Conservation (phyloP, 2,113 vertebrate genomes). For the Perognathus longimembris region DNA sequence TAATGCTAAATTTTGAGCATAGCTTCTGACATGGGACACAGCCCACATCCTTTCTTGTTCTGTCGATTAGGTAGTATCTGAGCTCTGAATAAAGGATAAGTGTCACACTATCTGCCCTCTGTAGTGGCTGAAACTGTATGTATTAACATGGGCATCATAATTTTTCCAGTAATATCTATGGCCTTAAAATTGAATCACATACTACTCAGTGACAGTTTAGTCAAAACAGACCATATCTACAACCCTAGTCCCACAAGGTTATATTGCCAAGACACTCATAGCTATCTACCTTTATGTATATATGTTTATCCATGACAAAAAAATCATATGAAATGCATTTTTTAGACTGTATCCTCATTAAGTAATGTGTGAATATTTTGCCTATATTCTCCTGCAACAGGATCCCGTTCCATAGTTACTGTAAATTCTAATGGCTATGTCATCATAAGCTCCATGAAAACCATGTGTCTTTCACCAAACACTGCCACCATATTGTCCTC, state of each 20-base stretch:
- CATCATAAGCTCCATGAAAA: background rate
- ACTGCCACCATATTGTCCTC: background rate
- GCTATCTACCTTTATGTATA: background rate
- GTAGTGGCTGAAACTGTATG: background rate
- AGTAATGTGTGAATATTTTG: background rate
- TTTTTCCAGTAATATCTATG: background rate
- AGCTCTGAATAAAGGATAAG: fast-evolving
- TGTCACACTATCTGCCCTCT: too few species aligned
- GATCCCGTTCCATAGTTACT: background rate
- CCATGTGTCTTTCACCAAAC: background rate
- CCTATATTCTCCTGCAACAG: background rate
- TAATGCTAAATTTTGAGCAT: background rate
- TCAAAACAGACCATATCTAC: background rate
- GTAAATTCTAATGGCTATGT: background rate
- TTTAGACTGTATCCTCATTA: background rate
- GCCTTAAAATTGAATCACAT: background rate
- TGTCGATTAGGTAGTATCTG: background rate
- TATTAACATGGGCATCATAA: background rate
- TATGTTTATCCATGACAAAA: background rate
- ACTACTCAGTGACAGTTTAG: background rate
- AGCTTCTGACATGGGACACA: background rate
- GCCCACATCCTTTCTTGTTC: background rate
- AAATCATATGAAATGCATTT: background rate
- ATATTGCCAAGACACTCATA: background rate
- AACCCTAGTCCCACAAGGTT: background rate